These are phyloP conservation scores for Leptopterna dolabrata DNA, from an alignment of 2,888 invertebrate genomes.

Conservation along the genomic window DNA sequence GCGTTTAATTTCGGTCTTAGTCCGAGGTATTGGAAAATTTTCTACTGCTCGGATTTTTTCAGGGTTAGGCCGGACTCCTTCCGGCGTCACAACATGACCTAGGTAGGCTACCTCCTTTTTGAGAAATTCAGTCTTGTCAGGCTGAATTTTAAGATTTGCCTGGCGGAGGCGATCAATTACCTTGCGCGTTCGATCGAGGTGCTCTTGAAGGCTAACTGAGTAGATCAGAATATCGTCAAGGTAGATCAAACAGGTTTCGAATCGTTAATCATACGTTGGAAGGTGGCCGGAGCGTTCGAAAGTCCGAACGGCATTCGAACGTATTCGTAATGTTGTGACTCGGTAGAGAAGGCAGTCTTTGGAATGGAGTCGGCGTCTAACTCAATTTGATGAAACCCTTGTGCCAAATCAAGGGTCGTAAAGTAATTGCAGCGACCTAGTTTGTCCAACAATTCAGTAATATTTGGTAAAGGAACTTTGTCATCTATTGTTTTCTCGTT, in stretches of 20 bases:
- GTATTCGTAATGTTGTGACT: not conserved
- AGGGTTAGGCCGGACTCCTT: conserved; percentile 37
- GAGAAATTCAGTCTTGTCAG: conserved; percentile 36
- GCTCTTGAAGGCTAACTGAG: not conserved
- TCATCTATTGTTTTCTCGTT: conserved; percentile 20
- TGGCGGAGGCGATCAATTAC: not conserved
- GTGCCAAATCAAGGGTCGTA: conserved; percentile 61
- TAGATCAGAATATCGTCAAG: conserved; percentile 9
- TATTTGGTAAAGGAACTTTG: conserved; percentile 52
- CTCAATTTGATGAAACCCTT: conserved; percentile 28
- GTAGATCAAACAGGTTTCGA: not conserved
- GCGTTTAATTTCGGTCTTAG: not conserved
- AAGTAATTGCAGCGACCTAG: conserved; percentile 61
- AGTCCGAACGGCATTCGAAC: conserved; percentile 23
- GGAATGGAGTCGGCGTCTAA: not conserved
- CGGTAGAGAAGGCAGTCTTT: conserved; percentile 30
- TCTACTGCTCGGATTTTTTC: conserved; percentile 33
- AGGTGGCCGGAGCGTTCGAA: conserved; percentile 3
- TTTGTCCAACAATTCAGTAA: conserved; percentile 55
- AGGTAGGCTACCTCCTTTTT: not conserved
- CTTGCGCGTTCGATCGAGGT: not conserved
- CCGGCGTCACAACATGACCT: conserved; percentile 21
- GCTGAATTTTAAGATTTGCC: conserved; percentile 43
- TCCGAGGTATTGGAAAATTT: conserved; percentile 35
- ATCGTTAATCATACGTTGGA: conserved; percentile 1